phyloP scores from a whole-genome alignment of 2,113 vertebrate genomes.

The Coregonus clupeaformis region DNA sequence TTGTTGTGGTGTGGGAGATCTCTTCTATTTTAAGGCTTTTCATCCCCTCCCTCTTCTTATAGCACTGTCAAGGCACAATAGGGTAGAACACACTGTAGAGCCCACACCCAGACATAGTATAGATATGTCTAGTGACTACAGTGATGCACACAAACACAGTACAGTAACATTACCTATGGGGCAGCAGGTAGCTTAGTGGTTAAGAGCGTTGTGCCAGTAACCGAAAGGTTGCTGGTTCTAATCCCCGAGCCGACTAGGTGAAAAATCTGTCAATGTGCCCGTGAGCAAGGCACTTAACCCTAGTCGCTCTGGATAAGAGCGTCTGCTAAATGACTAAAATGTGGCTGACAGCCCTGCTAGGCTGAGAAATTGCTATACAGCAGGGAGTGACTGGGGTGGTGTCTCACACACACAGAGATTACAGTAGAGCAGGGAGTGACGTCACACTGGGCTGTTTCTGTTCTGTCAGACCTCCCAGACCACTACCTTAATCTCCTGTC shows the following conservation, averaged over 20 bases:
- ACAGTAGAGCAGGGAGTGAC: background rate
- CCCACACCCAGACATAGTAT: background rate
- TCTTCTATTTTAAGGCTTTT: constrained; percentile 6
- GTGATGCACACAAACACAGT: background rate
- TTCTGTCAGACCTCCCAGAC: constrained; percentile 33
- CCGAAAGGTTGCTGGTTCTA: no score
- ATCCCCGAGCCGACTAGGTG: no score
- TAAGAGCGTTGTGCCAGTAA: no score
- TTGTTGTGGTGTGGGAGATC: constrained; percentile 9
- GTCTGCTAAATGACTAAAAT: no score
- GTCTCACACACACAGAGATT: no score
- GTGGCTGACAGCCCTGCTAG: constrained; percentile 48
- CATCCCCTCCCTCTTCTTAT: background rate
- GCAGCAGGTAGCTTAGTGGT: no score
- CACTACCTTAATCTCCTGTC: constrained; percentile 58
- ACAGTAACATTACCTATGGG: constrained; percentile 18
- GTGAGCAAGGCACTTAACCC: no score
- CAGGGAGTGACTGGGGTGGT: constrained; percentile 8
- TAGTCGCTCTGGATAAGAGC: no score
- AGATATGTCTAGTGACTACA: no score
- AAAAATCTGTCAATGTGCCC: no score
- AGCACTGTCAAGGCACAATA: background rate
- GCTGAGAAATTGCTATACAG: constrained; percentile 48
- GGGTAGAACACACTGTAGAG: background rate
- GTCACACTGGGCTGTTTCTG: constrained; percentile 42